Evolutionary conservation across 1,140 invertebrate species (phyloP).

Genomic region (Hormaphis cornu): DNA sequence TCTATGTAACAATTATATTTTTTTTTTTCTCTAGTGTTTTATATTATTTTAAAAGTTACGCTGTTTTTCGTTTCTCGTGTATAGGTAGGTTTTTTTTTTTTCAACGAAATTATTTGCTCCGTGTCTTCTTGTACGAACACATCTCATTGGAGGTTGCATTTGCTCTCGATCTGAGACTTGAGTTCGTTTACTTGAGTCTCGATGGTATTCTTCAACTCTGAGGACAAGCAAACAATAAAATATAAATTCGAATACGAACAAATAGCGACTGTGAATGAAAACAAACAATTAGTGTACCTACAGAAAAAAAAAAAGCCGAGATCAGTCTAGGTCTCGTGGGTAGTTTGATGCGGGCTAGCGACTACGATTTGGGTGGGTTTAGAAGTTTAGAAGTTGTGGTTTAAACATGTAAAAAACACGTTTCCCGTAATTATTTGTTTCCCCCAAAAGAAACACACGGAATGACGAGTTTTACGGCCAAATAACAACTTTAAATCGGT

Average conservation of each 20-base stretch:
- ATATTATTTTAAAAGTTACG: not conserved
- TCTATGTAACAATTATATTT: constrained; percentile 10
- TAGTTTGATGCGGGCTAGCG: no score
- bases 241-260: constrained; percentile 44
- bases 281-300: constrained; percentile 37
- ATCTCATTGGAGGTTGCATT: constrained; percentile 77
- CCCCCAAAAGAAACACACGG: no score
- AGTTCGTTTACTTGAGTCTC: constrained; percentile 89
- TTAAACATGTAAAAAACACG: no score
- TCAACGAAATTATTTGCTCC: not conserved
- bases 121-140: not conserved
- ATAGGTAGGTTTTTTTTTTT: constrained; percentile 1
- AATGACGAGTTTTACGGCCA: no score
- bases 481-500: no score
- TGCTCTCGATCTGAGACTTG: constrained; percentile 87
- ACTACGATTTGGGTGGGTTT: no score
- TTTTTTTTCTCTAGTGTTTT: not conserved
- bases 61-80: constrained; percentile 1
- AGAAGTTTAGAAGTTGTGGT: no score
- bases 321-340: no score
- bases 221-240: constrained; percentile 46
- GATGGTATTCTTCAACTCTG: constrained; percentile 90
- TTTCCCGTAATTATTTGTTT: no score
- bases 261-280: no score
- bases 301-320: not conserved